Percentiles rank a stretch among this genome's conserved stretches.
phyloP scores from a whole-genome alignment of 2,113 vertebrate genomes.

The Larimichthys crocea region DNA sequence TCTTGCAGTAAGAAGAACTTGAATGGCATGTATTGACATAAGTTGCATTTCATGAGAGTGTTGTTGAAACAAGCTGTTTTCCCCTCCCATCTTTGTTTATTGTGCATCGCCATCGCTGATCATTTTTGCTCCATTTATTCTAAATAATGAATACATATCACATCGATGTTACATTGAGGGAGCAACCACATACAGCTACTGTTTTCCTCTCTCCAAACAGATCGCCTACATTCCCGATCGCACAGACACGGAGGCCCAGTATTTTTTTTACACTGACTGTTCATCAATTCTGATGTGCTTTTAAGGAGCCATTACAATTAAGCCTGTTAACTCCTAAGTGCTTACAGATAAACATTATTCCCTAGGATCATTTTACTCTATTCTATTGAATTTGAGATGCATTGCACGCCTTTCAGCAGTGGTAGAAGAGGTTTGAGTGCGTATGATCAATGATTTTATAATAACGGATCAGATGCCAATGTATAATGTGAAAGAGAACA shows the following conservation, averaged over 20 bases:
- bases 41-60: constrained; percentile 23
- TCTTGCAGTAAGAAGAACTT: background rate
- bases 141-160: too few species aligned
- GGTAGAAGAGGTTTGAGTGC: background rate
- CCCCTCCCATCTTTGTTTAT: background rate
- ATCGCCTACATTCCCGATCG: background rate
- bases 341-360: background rate
- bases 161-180: background rate
- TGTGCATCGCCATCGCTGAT: background rate
- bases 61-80: background rate
- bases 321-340: constrained; percentile 4
- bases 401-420: background rate
- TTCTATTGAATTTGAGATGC: background rate
- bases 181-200: background rate
- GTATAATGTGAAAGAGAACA: background rate
- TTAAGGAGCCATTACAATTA: constrained; percentile 18
- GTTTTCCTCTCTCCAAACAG: background rate
- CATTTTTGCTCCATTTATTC: constrained; percentile 4
- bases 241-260: background rate
- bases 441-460: background rate
- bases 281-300: constrained; percentile 13
- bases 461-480: background rate
- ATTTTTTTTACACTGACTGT: background rate
- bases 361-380: background rate
- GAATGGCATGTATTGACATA: background rate